Base-by-base conservation (phyloP, 2,888 invertebrate genomes). In the Thelaira solivaga region DNA sequence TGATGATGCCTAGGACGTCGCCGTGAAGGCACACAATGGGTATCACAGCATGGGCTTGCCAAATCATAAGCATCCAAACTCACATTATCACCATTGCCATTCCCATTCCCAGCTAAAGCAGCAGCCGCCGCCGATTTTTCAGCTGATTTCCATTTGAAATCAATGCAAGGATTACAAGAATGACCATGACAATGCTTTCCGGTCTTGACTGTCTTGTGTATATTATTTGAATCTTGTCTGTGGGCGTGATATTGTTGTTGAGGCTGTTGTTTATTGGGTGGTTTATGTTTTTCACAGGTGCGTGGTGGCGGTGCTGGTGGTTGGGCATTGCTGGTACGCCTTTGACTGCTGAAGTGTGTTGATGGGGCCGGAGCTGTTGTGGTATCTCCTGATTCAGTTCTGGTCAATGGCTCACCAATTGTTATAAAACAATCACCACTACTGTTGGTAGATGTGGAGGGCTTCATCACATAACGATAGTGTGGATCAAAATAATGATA, bases 61-160 rank as follows among this genome's bases (percentile, higher is more conserved):
- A 96, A 89, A 86, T 96, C 96, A 82, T 96, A 96, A 3, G 95
- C 96, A 86, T 96, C 96, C 64, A 96, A 90, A 83, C 95, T 96
- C 49, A 93, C 93, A 73, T 93, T 93, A 82, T 95, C 95, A 82
- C 92, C 92, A 85, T 92, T 92, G 4, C 73, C 76, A 13, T 69
- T 39, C 13, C 47, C 64, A 18, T 67, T 72, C 24, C n/a, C n/a
- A n/a, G n/a, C n/a, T n/a, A n/a, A n/a, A n/a, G 68, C 76, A 1
- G 75, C 69, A 13, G 77, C 73, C 1, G 82, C 59, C 0, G 82
- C 76, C 0, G 86, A 75, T 69, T 90, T 90, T 11, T 88, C 88
- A 0, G 85, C 80, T 0, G 88, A 87, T 74, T 88, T 89, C 83
- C 89, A 88, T 7, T 86, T 84, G 76, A 89, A 89, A 36, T 92